phyloP scores from a whole-genome alignment of 2,888 invertebrate species.

The Trissonchulus latispiculum region DNA sequence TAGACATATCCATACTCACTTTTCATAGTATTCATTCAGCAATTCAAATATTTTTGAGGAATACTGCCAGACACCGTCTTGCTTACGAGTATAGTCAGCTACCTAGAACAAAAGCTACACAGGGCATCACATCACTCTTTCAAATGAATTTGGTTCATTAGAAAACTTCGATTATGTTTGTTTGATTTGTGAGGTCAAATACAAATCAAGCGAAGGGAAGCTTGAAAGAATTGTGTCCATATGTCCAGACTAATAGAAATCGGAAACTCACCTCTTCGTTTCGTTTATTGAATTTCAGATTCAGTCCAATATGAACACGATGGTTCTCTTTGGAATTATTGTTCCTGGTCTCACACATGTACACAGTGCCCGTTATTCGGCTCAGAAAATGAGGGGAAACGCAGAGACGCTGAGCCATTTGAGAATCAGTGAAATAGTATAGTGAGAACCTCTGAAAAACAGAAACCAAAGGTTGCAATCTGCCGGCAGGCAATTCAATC shows the following conservation, averaged over 20 bases:
- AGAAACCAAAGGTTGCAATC: no score
- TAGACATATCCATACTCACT: no score
- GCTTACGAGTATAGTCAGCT: slow-evolving; percentile 67
- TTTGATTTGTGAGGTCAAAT: no score
- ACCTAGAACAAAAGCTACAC: slow-evolving; percentile 48
- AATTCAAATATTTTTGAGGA: slow-evolving; percentile 62
- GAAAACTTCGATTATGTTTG: no score
- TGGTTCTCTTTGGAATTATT: slow-evolving; percentile 27
- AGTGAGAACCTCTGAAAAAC: slow-evolving; percentile 22
- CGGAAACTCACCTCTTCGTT: slow-evolving; percentile 59
- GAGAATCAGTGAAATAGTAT: slow-evolving; percentile 43
- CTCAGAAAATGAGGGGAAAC: slow-evolving; percentile 63
- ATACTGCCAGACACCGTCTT: slow-evolving; percentile 61
- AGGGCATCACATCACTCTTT: no score
- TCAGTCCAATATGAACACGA: slow-evolving; percentile 69
- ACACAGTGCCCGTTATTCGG: slow-evolving; percentile 73
- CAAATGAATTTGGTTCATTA: no score
- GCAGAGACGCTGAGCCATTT: slow-evolving; percentile 45
- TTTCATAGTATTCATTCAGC: slow-evolving; percentile 59
- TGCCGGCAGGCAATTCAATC: no score
- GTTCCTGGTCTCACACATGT: slow-evolving; percentile 49
- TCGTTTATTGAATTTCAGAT: slow-evolving; percentile 74
- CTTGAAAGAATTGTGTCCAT: no score
- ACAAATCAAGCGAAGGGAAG: no score
- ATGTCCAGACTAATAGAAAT: no score